Percentiles rank a stretch among this genome's conserved stretches.
Conservation (phyloP, 2,113 vertebrate genomes). For the Dascyllus trimaculatus region DNA sequence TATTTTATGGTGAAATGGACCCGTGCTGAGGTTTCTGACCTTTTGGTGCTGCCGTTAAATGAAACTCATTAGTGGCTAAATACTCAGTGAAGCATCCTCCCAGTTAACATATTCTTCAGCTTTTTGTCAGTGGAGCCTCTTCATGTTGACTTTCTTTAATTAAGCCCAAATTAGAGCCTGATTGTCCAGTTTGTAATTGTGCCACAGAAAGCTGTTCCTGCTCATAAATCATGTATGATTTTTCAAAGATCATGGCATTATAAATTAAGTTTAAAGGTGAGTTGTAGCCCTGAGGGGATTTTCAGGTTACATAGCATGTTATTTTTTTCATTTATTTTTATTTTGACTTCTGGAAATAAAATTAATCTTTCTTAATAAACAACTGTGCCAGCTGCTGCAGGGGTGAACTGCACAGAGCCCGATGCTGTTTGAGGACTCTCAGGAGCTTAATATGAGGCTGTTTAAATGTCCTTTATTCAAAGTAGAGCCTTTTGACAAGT, state of each 20-base stretch:
- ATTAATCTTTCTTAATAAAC: neutral
- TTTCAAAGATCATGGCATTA: conserved; percentile 33
- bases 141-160: conserved; percentile 66
- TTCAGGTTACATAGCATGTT: conserved; percentile 12
- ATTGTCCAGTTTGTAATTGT: conserved; percentile 60
- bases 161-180: conserved; percentile 64
- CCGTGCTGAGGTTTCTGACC: conserved; percentile 60
- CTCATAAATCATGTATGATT: conserved; percentile 41
- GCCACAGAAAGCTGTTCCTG: conserved; percentile 31
- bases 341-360: neutral
- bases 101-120: conserved; percentile 54
- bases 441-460: conserved; percentile 12
- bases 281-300: neutral
- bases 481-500: conserved; percentile 36
- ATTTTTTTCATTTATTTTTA: neutral
- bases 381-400: neutral
- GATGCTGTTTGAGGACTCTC: conserved; percentile 7
- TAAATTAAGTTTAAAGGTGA: conserved; percentile 50
- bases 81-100: conserved; percentile 50
- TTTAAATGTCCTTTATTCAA: conserved; percentile 38
- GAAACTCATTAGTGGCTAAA: conserved; percentile 69
- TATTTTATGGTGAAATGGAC: conserved; percentile 57
- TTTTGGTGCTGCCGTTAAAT: conserved; percentile 68
- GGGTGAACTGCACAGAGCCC: conserved; percentile 2
- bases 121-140: conserved; percentile 60